A percentile compares a stretch with the other conserved stretches of the same genome.
Conservation (phyloP, 2,113 vertebrate genomes). For the Pomatorhinus ruficollis region DNA sequence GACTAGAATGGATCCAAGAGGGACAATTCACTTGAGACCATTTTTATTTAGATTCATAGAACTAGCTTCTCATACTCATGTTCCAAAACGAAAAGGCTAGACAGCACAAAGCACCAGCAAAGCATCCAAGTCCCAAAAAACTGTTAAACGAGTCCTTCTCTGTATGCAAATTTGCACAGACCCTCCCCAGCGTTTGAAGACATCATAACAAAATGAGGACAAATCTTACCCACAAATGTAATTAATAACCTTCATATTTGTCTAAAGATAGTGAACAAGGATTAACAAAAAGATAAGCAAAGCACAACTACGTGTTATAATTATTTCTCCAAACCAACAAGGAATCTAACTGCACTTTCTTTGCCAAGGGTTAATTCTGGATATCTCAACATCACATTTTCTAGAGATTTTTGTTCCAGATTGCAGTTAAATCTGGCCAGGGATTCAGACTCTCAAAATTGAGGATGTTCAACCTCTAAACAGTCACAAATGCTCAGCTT, state of each 20-base stretch:
- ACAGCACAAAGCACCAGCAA: background rate
- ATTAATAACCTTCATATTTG: background rate
- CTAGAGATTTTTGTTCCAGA: slow-evolving; percentile 39
- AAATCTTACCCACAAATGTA: background rate
- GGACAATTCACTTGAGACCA: background rate
- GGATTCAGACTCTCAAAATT: slow-evolving; percentile 28
- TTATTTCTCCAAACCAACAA: background rate
- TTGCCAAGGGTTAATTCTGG: slow-evolving; percentile 42
- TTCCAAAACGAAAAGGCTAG: background rate
- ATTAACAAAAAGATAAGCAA: background rate
- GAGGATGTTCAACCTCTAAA: slow-evolving; percentile 48
- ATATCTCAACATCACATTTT: slow-evolving; percentile 2
- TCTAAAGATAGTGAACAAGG: background rate
- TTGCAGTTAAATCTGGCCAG: slow-evolving; percentile 52
- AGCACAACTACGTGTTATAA: background rate
- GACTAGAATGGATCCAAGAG: background rate
- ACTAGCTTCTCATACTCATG: background rate
- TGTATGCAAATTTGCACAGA: background rate
- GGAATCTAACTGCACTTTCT: background rate
- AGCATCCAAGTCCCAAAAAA: background rate
- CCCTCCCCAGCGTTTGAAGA: background rate
- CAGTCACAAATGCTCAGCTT: slow-evolving; percentile 51
- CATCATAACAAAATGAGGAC: background rate
- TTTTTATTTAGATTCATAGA: background rate
- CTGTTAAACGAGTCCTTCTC: background rate